These are phyloP conservation scores for Spinibarbus caldwelli DNA, from an alignment of 2,797 vertebrate genomes.

Conservation along the genomic window DNA sequence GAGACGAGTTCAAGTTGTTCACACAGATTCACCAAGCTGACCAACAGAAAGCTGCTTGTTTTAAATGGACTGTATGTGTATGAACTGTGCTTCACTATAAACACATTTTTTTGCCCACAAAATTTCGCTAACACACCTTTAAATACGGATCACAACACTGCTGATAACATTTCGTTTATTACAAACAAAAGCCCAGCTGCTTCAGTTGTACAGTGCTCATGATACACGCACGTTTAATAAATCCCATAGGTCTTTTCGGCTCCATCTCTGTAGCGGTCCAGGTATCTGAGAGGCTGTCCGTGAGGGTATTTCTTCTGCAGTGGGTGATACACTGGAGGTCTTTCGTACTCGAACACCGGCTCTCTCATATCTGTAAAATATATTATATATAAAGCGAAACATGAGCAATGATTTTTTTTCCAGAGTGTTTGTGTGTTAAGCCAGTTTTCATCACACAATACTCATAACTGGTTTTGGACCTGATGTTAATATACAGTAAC, in stretches of 20 bases:
- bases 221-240: slow-evolving; percentile 76
- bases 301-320: slow-evolving; percentile 89
- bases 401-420: no score
- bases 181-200: slow-evolving; percentile 33
- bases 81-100: no score
- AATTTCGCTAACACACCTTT: no score
- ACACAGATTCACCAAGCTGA: background rate
- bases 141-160: no score
- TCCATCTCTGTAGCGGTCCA: slow-evolving; percentile 90
- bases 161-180: slow-evolving; percentile 43
- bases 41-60: no score
- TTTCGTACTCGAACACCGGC: slow-evolving; percentile 89
- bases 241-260: slow-evolving; percentile 87
- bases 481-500: slow-evolving; percentile 16
- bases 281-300: slow-evolving; percentile 88
- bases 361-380: slow-evolving; percentile 89
- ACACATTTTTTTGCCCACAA: background rate
- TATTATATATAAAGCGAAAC: background rate
- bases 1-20: background rate
- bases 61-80: no score
- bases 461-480: no score
- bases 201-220: background rate
- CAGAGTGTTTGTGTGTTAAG: background rate
- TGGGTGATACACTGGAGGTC: slow-evolving; percentile 87
- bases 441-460: rapidly evolving